Conservation (phyloP, 2,888 invertebrate species). For the Liopterus haemorrhoidalis region DNA sequence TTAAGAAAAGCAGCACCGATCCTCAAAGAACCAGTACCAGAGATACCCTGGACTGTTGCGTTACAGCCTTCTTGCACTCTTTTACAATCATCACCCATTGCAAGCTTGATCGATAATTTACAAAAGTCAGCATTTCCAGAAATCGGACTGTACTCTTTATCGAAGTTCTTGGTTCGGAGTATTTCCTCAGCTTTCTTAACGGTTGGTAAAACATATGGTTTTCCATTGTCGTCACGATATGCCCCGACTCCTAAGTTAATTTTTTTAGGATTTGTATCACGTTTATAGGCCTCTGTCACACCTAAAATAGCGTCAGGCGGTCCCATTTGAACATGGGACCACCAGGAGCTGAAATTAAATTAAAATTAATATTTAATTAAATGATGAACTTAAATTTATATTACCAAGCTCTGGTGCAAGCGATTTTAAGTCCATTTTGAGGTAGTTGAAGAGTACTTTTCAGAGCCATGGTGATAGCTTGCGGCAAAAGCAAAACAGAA, state of each 20-base stretch:
- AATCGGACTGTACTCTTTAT: slow-evolving; percentile 95
- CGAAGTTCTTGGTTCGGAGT: slow-evolving; percentile 61
- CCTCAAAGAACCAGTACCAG: slow-evolving; percentile 95
- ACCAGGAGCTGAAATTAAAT: slow-evolving; percentile 64
- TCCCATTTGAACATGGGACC: slow-evolving; percentile 87
- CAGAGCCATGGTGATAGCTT: too few species aligned
- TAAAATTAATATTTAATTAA: slow-evolving; percentile 3
- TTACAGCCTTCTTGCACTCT: slow-evolving; percentile 63
- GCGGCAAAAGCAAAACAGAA: too few species aligned
- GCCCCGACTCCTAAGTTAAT: slow-evolving; percentile 96
- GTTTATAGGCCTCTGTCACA: slow-evolving; percentile 92
- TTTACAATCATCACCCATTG: slow-evolving; percentile 73
- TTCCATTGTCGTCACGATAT: slow-evolving; percentile 95
- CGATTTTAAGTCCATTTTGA: slow-evolving; percentile 5
- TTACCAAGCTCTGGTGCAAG: slow-evolving; percentile 21
- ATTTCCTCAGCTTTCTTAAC: slow-evolving; percentile 81
- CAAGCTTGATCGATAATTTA: slow-evolving; percentile 75
- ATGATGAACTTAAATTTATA: slow-evolving; percentile 33
- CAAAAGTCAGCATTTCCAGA: slow-evolving; percentile 80
- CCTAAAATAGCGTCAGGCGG: slow-evolving; percentile 98
- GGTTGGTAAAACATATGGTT: slow-evolving; percentile 89
- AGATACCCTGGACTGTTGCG: slow-evolving; percentile 79
- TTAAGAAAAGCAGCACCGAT: slow-evolving; percentile 85
- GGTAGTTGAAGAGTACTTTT: background rate
- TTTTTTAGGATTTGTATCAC: slow-evolving; percentile 84